Percentiles rank a stretch among this genome's conserved stretches.
These are phyloP conservation scores for Neoarius graeffei DNA, from an alignment of 2,113 vertebrate genomes.

Conservation along the genomic window DNA sequence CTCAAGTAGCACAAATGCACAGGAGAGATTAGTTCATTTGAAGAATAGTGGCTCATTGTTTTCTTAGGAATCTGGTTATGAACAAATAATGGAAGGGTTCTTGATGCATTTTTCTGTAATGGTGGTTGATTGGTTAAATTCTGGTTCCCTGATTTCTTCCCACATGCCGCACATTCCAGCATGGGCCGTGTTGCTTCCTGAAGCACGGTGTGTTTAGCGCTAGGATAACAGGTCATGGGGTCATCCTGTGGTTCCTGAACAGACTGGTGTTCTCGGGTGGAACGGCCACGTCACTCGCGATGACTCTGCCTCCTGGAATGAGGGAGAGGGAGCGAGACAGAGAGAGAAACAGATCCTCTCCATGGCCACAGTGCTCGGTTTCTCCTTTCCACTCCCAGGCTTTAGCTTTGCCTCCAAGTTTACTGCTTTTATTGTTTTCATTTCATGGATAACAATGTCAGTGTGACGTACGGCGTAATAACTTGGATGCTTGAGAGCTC, in stretches of 20 bases:
- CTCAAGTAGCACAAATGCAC: background rate
- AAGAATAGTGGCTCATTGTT: background rate
- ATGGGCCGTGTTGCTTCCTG: background rate
- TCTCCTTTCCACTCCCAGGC: background rate
- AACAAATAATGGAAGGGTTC: background rate
- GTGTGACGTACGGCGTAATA: background rate
- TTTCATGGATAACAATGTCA: background rate
- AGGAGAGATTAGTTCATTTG: background rate
- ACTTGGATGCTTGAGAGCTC: background rate
- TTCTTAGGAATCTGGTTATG: background rate
- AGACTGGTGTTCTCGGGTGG: background rate
- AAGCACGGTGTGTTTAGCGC: background rate
- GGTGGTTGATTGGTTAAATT: background rate
- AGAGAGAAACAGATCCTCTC: background rate
- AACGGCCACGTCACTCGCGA: background rate
- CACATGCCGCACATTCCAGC: background rate
- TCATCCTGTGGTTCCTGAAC: background rate
- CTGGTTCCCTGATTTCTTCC: background rate
- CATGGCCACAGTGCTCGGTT: slow-evolving; percentile 5
- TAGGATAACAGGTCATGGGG: background rate
- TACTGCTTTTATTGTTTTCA: background rate
- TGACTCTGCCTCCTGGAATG: background rate
- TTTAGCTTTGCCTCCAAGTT: background rate
- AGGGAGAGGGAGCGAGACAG: background rate
- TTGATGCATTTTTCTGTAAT: background rate